A percentile compares a stretch with the other conserved stretches of the same genome.
phyloP scores from a whole-genome alignment of 2,113 vertebrate genomes.

The Actenoides hombroni region DNA sequence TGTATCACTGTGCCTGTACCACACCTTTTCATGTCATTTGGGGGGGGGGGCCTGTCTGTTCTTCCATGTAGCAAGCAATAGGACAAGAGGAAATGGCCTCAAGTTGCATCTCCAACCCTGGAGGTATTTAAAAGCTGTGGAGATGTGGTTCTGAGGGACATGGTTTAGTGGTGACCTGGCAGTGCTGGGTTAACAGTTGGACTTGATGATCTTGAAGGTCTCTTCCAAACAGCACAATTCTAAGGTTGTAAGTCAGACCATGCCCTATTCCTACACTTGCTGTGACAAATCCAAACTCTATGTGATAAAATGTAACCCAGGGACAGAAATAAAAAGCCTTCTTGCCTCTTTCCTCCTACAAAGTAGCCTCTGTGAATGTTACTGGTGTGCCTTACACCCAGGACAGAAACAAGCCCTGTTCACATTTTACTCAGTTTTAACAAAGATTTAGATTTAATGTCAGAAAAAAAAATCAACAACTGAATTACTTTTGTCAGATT shows the following conservation, averaged over 20 bases:
- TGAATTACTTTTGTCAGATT: not conserved
- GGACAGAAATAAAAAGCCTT: not conserved
- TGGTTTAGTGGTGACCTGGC: no score
- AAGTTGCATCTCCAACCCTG: no score
- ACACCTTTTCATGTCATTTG: not conserved
- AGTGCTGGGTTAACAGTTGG: no score
- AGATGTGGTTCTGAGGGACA: no score
- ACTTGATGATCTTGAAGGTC: no score
- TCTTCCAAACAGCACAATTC: no score
- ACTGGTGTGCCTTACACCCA: not conserved
- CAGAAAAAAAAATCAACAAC: not conserved
- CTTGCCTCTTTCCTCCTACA: not conserved
- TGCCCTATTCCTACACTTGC: not conserved
- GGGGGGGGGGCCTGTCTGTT: no score
- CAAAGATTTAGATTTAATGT: not conserved
- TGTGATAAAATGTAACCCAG: not conserved
- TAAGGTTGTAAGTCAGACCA: not conserved
- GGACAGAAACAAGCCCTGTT: not conserved
- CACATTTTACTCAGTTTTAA: not conserved
- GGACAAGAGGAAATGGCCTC: no score
- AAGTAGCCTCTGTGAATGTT: not conserved
- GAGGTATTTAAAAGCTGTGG: no score
- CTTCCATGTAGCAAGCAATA: no score
- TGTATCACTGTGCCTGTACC: not conserved
- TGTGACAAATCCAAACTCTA: not conserved